Evolutionary conservation across 2,888 invertebrate genomes (phyloP), one percentile per base, ranked within the genome.

Genomic region (Caenorhabditis plicata): DNA sequence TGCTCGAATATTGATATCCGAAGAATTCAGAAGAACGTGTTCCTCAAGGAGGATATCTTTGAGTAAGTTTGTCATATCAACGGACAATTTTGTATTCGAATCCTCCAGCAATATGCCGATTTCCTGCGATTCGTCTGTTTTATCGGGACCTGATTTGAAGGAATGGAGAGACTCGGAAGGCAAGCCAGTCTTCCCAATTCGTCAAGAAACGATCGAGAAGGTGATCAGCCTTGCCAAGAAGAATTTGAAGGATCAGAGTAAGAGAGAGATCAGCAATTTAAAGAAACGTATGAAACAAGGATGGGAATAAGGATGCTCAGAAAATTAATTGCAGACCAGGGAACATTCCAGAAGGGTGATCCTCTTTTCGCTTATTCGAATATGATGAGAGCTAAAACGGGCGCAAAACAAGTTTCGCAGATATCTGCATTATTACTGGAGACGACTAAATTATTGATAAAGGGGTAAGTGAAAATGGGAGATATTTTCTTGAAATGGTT

Each of bases 21-120:
- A 17, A 45, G 61, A 20, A 58, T 76, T 15, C 73, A 68, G 50
- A 65, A 64, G 13, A 54, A 68, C 29, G 73, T 66, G 2, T 69
- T 76, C 67, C 65, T 73, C 58, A 57, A 57, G 38, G 73, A 71
- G 33, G 68, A 76, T 43, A 51, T 64, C 17, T 76, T 70, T 39
- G 75, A 74, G 75, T 74, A 42, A 55, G 67, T 54, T 42, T 20
- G 29, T 51, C 35, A 31, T 11, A 42, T 57, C 9, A 32, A n/a
- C n/a, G n/a, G n/a, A n/a, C n/a, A n/a, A n/a, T n/a, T n/a, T n/a
- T n/a, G n/a, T n/a, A 50, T 40, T 20, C 32, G 15, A 7, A 5
- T 8, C 19, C 63, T 75, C 50, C 54, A 80, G 80, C 36, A 80
- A 80, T 64, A 76, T 74, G 56, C 73, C 78, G 1, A 53, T 80